Base-by-base conservation (phyloP, 2,888 invertebrate species). In the Pandemis corylana region DNA sequence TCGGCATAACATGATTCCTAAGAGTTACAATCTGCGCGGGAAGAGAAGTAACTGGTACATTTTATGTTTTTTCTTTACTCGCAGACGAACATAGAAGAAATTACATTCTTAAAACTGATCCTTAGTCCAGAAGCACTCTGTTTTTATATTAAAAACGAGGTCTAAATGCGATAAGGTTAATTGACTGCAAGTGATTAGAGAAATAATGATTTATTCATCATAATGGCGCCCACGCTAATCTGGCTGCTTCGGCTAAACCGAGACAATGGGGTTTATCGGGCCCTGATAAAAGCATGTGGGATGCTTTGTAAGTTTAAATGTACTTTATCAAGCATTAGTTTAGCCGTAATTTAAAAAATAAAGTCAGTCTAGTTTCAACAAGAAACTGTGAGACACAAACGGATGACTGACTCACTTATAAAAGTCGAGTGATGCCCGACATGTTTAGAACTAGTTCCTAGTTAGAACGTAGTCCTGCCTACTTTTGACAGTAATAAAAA, bases 251-350 rank as follows among this genome's bases (percentile, higher is more conserved):
- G 59, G 53, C 28, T 76, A 71, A 77, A 68, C 76, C 77, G 77
- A 87, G 84, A 90, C 90, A 90, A 90, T 90, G 85, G 87, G 73
- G 76, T 79, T 83, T 90, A 88, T 87, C 84, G 80, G 78, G 83
- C 85, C 87, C 89, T 86, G 89, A 70, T 66, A 36, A n/a, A 15
- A 59, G 51, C 42, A 74, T 66, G 69, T 70, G 74, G 69, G 65
- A 36, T 66, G 61, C 49, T 70, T 70, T 70, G 61, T 69, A 66
- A 69, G 49, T 68, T 70, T 61, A 74, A 74, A 70, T 61, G 51
- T 53, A 61, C 15, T 49, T 20, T 49, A 42, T 49, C 28, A 13
- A 65, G 51, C 49, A 49, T 49, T 49, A 49, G 20, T 15, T 5
- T 20, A 56, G 9, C 53, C 5, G 56, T 36, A 36, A 36, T 36